These are phyloP conservation scores for Thermophis baileyi DNA, from an alignment of 2,113 vertebrate genomes.

Conservation along the genomic window DNA sequence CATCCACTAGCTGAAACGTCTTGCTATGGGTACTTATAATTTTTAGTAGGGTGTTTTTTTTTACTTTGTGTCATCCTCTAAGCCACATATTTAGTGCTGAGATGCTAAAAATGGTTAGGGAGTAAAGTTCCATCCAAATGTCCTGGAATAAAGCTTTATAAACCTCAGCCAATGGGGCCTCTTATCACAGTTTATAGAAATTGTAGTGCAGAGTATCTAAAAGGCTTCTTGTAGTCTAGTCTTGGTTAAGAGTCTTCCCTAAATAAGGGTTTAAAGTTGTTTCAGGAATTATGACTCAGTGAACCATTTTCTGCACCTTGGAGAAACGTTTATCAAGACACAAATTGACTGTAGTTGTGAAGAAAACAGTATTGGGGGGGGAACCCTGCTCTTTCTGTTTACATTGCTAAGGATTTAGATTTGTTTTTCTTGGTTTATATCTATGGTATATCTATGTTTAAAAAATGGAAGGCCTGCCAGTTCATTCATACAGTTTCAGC, in stretches of 20 bases:
- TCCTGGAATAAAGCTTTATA: neutral
- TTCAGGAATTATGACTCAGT: neutral
- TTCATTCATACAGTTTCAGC: slow-evolving; percentile 19
- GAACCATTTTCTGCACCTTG: neutral
- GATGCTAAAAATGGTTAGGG: neutral
- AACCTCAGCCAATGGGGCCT: neutral
- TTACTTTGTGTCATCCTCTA: neutral
- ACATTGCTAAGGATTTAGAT: slow-evolving; percentile 23
- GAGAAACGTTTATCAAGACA: neutral
- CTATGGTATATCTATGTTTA: slow-evolving; percentile 37
- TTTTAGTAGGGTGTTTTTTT: neutral
- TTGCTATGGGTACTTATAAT: neutral
- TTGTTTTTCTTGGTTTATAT: slow-evolving; percentile 51
- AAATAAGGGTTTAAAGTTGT: neutral
- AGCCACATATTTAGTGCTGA: neutral
- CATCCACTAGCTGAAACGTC: neutral
- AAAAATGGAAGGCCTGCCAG: slow-evolving; percentile 20
- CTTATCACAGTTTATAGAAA: neutral
- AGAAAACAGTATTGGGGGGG: slow-evolving; percentile 15
- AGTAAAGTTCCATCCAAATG: neutral
- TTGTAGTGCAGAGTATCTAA: neutral
- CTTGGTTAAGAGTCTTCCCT: neutral
- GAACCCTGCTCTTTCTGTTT: slow-evolving; percentile 27
- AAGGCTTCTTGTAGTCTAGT: neutral
- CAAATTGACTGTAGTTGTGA: neutral